Base-by-base conservation (phyloP, 2,113 vertebrate genomes). In the Scartelaos histophorus region DNA sequence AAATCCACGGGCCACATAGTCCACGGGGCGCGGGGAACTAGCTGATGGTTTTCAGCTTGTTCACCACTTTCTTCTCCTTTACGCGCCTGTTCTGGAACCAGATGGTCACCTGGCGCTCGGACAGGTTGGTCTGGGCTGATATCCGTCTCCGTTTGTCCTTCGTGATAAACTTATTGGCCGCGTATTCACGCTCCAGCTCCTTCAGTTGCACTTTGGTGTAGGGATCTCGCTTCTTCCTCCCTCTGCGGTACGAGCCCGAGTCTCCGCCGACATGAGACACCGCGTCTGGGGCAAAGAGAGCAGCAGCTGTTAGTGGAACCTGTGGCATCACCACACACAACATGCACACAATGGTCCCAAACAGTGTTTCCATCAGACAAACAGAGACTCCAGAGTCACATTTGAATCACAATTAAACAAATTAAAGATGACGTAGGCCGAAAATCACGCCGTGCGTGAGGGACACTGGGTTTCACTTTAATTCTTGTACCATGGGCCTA, bases 31-130 rank as follows among this genome's bases (percentile, higher is more conserved):
- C n/a, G 29, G 66, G 34, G 25, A 79, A 86, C 87, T 98, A 99
- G 92, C 96, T 98, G 87, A 95, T 95, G 67, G 94, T 95, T 93
- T 99, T 99, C 91, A 98, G 93, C 94, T 99, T 99, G 93, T 96
- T 95, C 90, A 98, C 97, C 69, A 99, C 94, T 92, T 99, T 99
- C 93, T 99, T 99, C 93, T 99, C 98, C 94, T 99, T 99, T 76
- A 99, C 98, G 80, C 98, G 94, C 90, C 98, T 95, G 93, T 99
- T 99, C 71, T 99, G 98, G 93, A 99, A 99, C 98, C 98, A 99
- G 90, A 99, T 99, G 76, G 98, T 99, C 84, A 99, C 97, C 90
- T 99, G 97, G 79, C 97, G 93, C 91, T 99, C 98, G 71, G 97
- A 98, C 89, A 99, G 94, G 92, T 98, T 98, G 78, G 96, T 98